Base-by-base conservation (phyloP, 1,140 invertebrate species). In the Metopolophium dirhodum region DNA sequence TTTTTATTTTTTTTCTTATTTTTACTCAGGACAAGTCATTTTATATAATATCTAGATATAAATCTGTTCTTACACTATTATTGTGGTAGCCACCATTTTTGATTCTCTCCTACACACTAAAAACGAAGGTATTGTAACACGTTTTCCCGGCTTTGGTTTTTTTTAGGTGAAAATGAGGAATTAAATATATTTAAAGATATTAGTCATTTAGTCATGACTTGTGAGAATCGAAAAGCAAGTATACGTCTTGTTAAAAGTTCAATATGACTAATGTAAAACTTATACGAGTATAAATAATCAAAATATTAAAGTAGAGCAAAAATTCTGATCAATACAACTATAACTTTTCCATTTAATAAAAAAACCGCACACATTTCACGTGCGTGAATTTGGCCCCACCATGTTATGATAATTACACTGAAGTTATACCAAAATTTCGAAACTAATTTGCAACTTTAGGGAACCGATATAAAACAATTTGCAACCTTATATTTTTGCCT, bases 381-480 rank as follows among this genome's bases (percentile, higher is more conserved):
- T 87, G 94, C 94, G 30, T 37, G 37, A 2, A 37, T 37, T 37
- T 37, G 37, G 2, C 37, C 37, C 37, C 37, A 37, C 37, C 37
- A 37, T 37, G 37, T 37, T 37, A 37, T 1, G 37, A 37, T 37
- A 37, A 37, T 37, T 37, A 37, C 37, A 37, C 37, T 2, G 37
- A 37, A 37, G 37, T 37, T 37, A 37, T 2, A 37, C 37, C 37
- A 37, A 37, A 1, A 37, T 37, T 37, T 37, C 2, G 37, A 1
- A 37, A 37, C 37, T 37, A 37, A 37, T 37, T 37, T 37, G 1
- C 37, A 37, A 37, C 37, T 37, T 37, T 37, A 37, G 37, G 37
- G 1, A 37, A 37, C 37, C 37, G 37, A 37, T 37, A 37, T 37
- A 37, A 37, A 37, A 37, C 1, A 37, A 37, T 37, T 37, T 37